These are phyloP conservation scores for Hippoglossus hippoglossus DNA, from an alignment of 2,797 vertebrate genomes.

Conservation along the genomic window DNA sequence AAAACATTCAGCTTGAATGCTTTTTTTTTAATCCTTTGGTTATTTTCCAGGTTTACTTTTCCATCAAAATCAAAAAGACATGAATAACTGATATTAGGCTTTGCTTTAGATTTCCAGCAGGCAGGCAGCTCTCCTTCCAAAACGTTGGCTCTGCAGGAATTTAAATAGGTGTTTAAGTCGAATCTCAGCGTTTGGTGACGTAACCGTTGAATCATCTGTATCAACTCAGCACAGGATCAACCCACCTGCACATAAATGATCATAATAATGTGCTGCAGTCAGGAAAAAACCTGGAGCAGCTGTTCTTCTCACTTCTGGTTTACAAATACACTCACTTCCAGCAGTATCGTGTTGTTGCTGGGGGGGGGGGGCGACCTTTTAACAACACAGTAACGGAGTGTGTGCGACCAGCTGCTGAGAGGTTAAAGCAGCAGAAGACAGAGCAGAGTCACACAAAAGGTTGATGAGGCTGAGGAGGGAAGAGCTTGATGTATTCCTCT, in stretches of 20 bases:
- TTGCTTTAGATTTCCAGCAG: background rate
- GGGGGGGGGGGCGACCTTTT: background rate
- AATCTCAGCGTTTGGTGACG: conserved; percentile 3
- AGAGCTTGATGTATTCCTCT: conserved; percentile 95
- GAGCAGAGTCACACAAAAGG: conserved; percentile 62
- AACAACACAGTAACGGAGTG: conserved; percentile 15
- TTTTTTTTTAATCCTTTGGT: background rate
- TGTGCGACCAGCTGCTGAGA: conserved; percentile 23
- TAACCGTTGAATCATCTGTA: conserved; percentile 12
- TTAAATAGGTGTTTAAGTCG: conserved; percentile 2
- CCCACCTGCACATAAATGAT: conserved; percentile 16
- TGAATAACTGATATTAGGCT: too few relatives aligned
- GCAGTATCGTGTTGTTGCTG: background rate
- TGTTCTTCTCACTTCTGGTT: conserved; percentile 5
- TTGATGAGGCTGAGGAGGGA: conserved; percentile 80
- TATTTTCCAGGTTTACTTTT: background rate
- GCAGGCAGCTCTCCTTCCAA: conserved; percentile 2
- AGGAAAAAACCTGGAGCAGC: background rate
- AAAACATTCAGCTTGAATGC: background rate
- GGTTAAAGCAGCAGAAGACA: conserved; percentile 34
- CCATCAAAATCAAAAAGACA: background rate
- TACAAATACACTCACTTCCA: conserved; percentile 9
- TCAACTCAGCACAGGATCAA: background rate
- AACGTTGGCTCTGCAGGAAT: background rate
- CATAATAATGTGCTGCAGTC: conserved; percentile 9